Evolutionary conservation across 1,140 invertebrate species (phyloP), one percentile per base, ranked within the genome.

Genomic region (Bombus confusus): DNA sequence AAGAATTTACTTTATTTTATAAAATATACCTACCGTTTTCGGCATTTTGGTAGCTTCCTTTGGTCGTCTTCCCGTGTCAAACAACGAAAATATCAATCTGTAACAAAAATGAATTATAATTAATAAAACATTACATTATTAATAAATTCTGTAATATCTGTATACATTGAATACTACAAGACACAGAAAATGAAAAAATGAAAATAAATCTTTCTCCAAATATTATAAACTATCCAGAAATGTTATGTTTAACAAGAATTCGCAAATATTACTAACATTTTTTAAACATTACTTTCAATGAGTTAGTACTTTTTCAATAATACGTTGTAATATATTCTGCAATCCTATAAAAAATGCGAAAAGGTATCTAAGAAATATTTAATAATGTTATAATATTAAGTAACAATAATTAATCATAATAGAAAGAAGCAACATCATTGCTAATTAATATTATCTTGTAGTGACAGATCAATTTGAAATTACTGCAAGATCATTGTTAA

Each of bases 1-100:
- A 47, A 79, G 37, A n/a, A 47, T 43, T 47, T 78, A 37, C 31
- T 74, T 6, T 52, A 47, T 57, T 71, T 34, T 34, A 66, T 34
- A 31, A 66, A 47, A 31, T 31, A 52, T 82, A 90, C 93, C 87
- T 90, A 95, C 94, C 92, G 92, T 91, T 80, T 94, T 95, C 89
- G 93, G 93, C 94, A 95, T 95, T 86, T 91, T 95, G 93, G 76
- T 88, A 85, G 89, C 75, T 91, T 87, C 28, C 28, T 62, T 62
- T n/a, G 28, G 59, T 78, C 18, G 86, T 91, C 86, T 91, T 90
- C 80, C 34, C 52, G 43, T 68, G 37, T 76, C 77, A 71, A 83
- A 72, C 68, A 69, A 25, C 39, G 31, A 66, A 90, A 81, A 47
- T 89, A 87, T 87, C 62, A 71, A 66, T 85, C 94, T 94, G 92